These are phyloP conservation scores for Calephelis perditalis DNA, from an alignment of 2,888 invertebrate species.

Conservation along the genomic window DNA sequence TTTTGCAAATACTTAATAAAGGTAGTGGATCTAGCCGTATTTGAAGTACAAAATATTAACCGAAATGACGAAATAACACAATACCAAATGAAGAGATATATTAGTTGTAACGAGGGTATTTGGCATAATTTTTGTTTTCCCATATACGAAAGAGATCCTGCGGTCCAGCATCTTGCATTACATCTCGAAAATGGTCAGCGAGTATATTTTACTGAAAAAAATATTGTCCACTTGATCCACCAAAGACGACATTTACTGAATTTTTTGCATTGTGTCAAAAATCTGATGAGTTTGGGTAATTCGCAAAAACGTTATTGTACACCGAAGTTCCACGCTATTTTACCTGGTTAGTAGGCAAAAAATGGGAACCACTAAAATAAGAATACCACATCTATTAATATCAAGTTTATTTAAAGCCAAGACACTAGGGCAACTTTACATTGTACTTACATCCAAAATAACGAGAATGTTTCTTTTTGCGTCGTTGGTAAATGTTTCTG, in stretches of 20 bases:
- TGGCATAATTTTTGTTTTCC: too few relatives aligned
- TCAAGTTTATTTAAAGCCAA: slow-evolving; percentile 29
- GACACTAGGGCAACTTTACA: slow-evolving; percentile 28
- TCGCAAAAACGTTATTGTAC: slow-evolving; percentile 34
- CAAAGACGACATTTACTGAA: slow-evolving; percentile 27
- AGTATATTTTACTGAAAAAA: not conserved
- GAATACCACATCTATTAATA: slow-evolving; percentile 29
- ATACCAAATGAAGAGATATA: too few relatives aligned
- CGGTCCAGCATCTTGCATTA: not conserved
- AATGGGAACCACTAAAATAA: slow-evolving; percentile 26
- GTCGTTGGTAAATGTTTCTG: slow-evolving; percentile 27
- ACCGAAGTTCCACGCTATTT: slow-evolving; percentile 33
- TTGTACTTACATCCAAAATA: slow-evolving; percentile 28
- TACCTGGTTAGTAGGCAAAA: slow-evolving; percentile 32
- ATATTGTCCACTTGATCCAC: slow-evolving; percentile 5
- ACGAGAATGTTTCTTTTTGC: slow-evolving; percentile 28
- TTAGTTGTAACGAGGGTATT: too few relatives aligned
- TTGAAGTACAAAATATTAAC: too few relatives aligned
- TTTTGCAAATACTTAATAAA: too few relatives aligned
- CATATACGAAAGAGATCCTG: too few relatives aligned
- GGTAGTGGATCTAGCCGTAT: too few relatives aligned
- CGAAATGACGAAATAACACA: too few relatives aligned
- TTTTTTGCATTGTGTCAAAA: slow-evolving; percentile 33
- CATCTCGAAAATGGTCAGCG: not conserved
- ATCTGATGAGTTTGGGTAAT: slow-evolving; percentile 24